Conservation (phyloP, 1,140 invertebrate species). For the Stegodyphus mimosarum region DNA sequence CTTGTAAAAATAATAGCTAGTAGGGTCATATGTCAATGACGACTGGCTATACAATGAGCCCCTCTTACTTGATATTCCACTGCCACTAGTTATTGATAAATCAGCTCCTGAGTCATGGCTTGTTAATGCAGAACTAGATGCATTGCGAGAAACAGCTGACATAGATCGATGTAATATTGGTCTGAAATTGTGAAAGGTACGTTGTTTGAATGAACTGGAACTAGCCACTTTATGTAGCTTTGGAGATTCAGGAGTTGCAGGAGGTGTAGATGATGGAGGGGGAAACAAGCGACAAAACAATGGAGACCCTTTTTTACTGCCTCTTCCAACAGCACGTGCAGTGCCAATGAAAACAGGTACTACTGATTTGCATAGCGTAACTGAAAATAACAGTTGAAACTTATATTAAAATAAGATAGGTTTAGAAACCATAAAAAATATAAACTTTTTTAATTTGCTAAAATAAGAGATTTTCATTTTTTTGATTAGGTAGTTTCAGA, state of each 20-base stretch:
- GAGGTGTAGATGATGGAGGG: slow-evolving; percentile 66
- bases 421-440: no score
- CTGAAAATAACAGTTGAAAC: slow-evolving; percentile 66
- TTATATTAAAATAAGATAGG: no score
- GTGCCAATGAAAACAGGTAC: slow-evolving; percentile 89
- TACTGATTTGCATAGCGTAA: slow-evolving; percentile 81
- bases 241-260: slow-evolving; percentile 68
- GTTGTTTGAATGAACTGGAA: slow-evolving; percentile 47
- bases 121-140: slow-evolving; percentile 42
- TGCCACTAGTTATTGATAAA: slow-evolving; percentile 25
- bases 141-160: slow-evolving; percentile 70
- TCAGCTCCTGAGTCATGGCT: slow-evolving; percentile 61
- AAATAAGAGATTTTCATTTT: no score
- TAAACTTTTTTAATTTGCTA: not conserved
- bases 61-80: slow-evolving; percentile 56
- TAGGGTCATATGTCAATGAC: slow-evolving; percentile 77
- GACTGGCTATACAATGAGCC: slow-evolving; percentile 65
- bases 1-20: slow-evolving; percentile 82
- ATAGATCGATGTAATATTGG: slow-evolving; percentile 93
- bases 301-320: slow-evolving; percentile 71
- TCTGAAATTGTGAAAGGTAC: slow-evolving; percentile 70
- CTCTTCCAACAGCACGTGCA: slow-evolving; percentile 89
- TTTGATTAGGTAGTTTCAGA: no score
- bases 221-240: slow-evolving; percentile 11
- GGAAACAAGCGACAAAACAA: slow-evolving; percentile 88